phyloP scores from a whole-genome alignment of 2,113 vertebrate genomes.

The Cyprinodon variegatus region DNA sequence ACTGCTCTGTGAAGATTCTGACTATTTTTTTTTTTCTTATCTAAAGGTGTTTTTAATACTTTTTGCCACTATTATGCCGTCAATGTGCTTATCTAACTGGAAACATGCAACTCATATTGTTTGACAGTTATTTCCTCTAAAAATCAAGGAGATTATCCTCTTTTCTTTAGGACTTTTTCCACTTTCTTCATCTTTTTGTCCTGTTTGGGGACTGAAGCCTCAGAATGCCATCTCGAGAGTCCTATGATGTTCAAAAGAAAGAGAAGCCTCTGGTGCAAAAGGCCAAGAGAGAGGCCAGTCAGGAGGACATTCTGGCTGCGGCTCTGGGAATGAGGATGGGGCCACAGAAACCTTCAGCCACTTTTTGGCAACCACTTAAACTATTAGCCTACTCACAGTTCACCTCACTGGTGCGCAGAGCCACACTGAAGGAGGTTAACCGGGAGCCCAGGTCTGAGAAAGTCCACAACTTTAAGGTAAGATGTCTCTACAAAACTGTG shows the following conservation, averaged over 20 bases:
- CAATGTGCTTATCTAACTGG: slow-evolving; percentile 41
- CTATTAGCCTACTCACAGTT: slow-evolving; percentile 99
- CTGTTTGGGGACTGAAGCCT: slow-evolving; percentile 15
- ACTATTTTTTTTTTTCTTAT: slow-evolving; percentile 7
- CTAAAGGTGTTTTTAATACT: not conserved
- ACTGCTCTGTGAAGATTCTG: slow-evolving; percentile 56
- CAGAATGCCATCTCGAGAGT: slow-evolving; percentile 93
- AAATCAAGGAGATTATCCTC: slow-evolving; percentile 42
- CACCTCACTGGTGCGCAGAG: slow-evolving; percentile 93
- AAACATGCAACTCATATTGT: slow-evolving; percentile 56
- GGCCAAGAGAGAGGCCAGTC: slow-evolving; percentile 87
- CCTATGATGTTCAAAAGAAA: slow-evolving; percentile 83
- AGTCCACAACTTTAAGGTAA: slow-evolving; percentile 99
- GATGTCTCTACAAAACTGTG: slow-evolving; percentile 40
- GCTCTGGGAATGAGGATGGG: slow-evolving; percentile 95
- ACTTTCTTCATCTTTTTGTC: slow-evolving; percentile 16
- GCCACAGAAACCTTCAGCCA: slow-evolving; percentile 88
- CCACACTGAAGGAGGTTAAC: slow-evolving; percentile 94
- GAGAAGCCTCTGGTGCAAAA: slow-evolving; percentile 84
- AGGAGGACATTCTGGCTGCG: slow-evolving; percentile 90
- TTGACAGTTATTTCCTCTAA: slow-evolving; percentile 53
- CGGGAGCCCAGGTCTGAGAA: slow-evolving; percentile 93
- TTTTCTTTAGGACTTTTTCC: slow-evolving; percentile 29
- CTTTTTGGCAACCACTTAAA: slow-evolving; percentile 97
- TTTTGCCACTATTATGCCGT: not conserved